These are phyloP conservation scores for Sisyra nigra DNA, from an alignment of 2,888 invertebrate species.

Conservation along the genomic window DNA sequence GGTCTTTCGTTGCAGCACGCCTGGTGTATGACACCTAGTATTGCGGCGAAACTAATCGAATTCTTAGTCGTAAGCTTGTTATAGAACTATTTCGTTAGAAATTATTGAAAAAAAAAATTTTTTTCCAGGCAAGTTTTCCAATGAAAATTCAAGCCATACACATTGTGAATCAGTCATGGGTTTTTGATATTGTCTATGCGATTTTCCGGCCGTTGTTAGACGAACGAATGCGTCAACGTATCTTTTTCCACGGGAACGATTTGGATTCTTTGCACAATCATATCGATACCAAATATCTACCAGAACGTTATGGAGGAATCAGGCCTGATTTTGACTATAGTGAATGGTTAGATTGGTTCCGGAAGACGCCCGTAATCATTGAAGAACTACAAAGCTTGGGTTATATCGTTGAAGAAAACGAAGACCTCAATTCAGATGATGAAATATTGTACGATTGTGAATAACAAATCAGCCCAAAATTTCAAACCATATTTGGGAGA, in stretches of 20 bases:
- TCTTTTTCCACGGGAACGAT: conserved; percentile 55
- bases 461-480: too few species aligned
- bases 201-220: conserved; percentile 64
- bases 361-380: conserved; percentile 36
- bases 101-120: conserved; percentile 4
- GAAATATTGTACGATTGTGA: too few species aligned
- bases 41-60: conserved; percentile 50
- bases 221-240: conserved; percentile 42
- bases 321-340: conserved; percentile 57
- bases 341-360: conserved; percentile 53
- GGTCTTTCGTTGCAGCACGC: conserved; percentile 54
- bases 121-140: conserved; percentile 51
- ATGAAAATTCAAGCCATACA: conserved; percentile 58
- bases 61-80: conserved; percentile 45
- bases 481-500: too few species aligned
- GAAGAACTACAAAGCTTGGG: conserved; percentile 47
- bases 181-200: conserved; percentile 61
- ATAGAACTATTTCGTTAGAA: conserved; percentile 12
- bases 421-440: neutral
- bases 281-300: conserved; percentile 50
- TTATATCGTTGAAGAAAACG: conserved; percentile 16
- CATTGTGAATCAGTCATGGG: conserved; percentile 65
- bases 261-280: conserved; percentile 57
- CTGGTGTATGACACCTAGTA: conserved; percentile 53
- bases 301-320: conserved; percentile 43